Conservation (phyloP, 2,113 vertebrate species). For the Abramis brama region DNA sequence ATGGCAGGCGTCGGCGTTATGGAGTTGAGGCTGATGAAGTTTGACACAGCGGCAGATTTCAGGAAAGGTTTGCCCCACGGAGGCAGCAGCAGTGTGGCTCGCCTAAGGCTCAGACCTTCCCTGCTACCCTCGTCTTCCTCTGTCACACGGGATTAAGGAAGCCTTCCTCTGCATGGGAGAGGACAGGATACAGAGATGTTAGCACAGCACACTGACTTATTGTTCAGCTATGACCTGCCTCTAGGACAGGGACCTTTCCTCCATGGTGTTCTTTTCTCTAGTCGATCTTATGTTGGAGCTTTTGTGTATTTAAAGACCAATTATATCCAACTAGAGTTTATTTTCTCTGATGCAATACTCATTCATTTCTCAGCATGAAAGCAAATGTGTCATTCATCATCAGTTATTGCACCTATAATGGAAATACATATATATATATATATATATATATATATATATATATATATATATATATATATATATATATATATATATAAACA, state of each 20-base stretch:
- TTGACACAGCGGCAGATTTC: slow-evolving; percentile 35
- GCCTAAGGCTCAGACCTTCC: slow-evolving; percentile 64
- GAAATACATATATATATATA: too few species aligned
- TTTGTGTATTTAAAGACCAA: not conserved
- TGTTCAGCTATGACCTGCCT: slow-evolving; percentile 70
- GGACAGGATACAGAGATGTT: slow-evolving; percentile 65
- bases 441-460: too few species aligned
- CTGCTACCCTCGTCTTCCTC: slow-evolving; percentile 58
- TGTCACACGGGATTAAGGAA: slow-evolving; percentile 70
- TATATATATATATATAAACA: too few species aligned
- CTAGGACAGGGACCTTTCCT: slow-evolving; percentile 55
- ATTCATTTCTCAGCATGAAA: not conserved
- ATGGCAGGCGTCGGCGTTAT: not conserved
- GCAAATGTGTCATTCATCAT: slow-evolving; percentile 11
- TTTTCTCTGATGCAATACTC: not conserved
- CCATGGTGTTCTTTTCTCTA: slow-evolving; percentile 16
- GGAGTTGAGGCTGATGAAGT: slow-evolving; percentile 38
- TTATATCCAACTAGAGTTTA: not conserved
- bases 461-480: too few species aligned
- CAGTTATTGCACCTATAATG: not conserved
- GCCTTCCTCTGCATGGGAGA: slow-evolving; percentile 65
- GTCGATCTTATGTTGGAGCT: not conserved
- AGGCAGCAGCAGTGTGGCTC: slow-evolving; percentile 44
- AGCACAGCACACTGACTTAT: slow-evolving; percentile 62
- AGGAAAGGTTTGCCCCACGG: not conserved